Conservation (phyloP, 2,113 vertebrate species). For the Dasyprocta punctata region DNA sequence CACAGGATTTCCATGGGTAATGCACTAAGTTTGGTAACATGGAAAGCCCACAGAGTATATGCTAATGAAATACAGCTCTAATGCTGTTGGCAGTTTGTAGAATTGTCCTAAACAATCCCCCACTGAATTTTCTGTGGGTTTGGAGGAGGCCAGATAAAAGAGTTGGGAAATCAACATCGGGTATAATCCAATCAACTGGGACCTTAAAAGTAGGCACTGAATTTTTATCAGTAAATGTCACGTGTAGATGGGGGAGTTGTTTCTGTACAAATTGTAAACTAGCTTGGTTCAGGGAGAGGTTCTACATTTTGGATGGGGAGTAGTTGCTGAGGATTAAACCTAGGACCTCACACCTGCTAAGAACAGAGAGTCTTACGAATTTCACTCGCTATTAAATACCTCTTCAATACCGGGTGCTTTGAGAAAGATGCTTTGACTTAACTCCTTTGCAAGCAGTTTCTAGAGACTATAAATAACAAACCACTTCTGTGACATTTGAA, state of each 20-base stretch:
- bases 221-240: neutral
- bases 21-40: neutral
- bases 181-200: neutral
- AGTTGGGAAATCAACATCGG: neutral
- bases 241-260: neutral
- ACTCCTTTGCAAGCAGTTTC: slow-evolving; percentile 60
- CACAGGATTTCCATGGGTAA: neutral
- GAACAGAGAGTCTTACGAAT: neutral
- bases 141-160: neutral
- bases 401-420: neutral
- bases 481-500: slow-evolving; percentile 59
- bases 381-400: slow-evolving; percentile 7
- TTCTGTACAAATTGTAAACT: neutral
- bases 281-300: neutral
- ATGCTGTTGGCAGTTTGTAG: neutral
- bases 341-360: neutral
- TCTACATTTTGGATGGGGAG: neutral
- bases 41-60: neutral
- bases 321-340: neutral
- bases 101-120: neutral
- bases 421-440: neutral
- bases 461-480: slow-evolving; percentile 63
- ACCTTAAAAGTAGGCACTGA: neutral
- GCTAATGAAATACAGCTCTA: neutral
- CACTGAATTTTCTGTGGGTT: neutral